Evolutionary conservation across 1,140 invertebrate genomes (phyloP).

Genomic region (Drosophila subpulchrella): DNA sequence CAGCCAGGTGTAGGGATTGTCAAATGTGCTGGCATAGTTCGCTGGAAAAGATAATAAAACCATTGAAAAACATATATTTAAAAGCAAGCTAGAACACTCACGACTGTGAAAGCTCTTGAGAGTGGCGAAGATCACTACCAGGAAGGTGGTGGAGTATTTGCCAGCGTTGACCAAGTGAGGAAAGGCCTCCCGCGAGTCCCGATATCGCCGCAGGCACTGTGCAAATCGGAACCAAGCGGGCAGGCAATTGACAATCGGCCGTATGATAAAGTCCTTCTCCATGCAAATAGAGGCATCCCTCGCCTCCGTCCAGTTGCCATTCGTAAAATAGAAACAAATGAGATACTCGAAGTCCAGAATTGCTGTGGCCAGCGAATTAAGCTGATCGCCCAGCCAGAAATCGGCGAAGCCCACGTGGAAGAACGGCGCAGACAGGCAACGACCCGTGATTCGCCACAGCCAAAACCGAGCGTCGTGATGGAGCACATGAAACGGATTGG

Average conservation of each 20-base stretch:
- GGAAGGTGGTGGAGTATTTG: slow-evolving; percentile 99
- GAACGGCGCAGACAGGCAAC: slow-evolving; percentile 96
- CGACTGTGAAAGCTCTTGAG: slow-evolving; percentile 89
- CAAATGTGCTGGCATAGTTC: slow-evolving; percentile 86
- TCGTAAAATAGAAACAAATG: slow-evolving; percentile 92
- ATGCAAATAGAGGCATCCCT: slow-evolving; percentile 87
- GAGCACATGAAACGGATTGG: slow-evolving; percentile 97
- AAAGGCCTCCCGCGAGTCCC: slow-evolving; percentile 94
- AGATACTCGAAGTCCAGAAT: slow-evolving; percentile 98
- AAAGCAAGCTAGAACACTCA: slow-evolving; percentile 74
- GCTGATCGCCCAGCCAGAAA: slow-evolving; percentile 99
- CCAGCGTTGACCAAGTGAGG: slow-evolving; percentile 98
- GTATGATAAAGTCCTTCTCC: slow-evolving; percentile 87
- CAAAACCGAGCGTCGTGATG: slow-evolving; percentile 95
- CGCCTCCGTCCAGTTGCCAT: slow-evolving; percentile 89
- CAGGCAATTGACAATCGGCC: slow-evolving; percentile 94
- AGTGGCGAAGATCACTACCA: slow-evolving; percentile 95
- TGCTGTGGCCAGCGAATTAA: slow-evolving; percentile 96
- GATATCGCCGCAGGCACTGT: slow-evolving; percentile 97
- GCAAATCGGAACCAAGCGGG: slow-evolving; percentile 99
- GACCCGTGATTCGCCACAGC: slow-evolving; percentile 91
- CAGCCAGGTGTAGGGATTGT: slow-evolving; percentile 93
- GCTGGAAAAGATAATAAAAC: slow-evolving; percentile 81
- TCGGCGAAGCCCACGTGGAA: slow-evolving; percentile 98
- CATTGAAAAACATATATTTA: background rate